phyloP scores from a whole-genome alignment of 2,113 vertebrate species.

The Calonectris borealis region DNA sequence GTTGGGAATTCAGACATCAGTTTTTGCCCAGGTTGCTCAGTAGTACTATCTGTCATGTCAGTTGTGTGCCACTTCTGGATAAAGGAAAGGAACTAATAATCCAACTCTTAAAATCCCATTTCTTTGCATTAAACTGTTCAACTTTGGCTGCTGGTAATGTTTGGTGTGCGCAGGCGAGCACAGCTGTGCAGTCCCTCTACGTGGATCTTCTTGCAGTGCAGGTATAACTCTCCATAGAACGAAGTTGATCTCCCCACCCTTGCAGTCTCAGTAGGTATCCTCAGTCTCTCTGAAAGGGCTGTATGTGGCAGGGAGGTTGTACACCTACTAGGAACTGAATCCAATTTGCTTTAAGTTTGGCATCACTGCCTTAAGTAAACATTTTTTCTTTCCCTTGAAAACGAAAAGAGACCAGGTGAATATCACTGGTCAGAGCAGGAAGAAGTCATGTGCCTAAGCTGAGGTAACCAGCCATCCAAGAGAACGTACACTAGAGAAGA shows the following conservation, averaged over 20 bases:
- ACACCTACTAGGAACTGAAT: background rate
- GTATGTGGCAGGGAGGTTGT: background rate
- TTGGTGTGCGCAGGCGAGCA: fast-evolving
- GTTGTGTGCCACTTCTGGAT: background rate
- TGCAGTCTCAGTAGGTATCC: background rate
- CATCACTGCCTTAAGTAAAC: background rate
- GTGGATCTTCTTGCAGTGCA: background rate
- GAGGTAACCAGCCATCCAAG: background rate
- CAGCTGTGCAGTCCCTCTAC: background rate
- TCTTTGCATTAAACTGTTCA: background rate
- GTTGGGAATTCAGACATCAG: background rate
- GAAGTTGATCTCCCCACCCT: background rate
- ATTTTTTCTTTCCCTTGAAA: background rate
- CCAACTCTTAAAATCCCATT: background rate
- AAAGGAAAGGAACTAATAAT: background rate
- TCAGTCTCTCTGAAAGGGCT: background rate
- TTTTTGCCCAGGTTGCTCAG: background rate
- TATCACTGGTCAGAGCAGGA: background rate
- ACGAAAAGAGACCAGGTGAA: background rate
- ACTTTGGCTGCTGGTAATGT: background rate
- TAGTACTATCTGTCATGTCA: background rate
- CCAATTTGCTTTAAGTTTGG: background rate
- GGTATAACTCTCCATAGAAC: background rate
- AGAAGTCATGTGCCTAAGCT: background rate
- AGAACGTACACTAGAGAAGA: background rate